phyloP scores from a whole-genome alignment of 2,113 vertebrate species.

The Edolisoma coerulescens region DNA sequence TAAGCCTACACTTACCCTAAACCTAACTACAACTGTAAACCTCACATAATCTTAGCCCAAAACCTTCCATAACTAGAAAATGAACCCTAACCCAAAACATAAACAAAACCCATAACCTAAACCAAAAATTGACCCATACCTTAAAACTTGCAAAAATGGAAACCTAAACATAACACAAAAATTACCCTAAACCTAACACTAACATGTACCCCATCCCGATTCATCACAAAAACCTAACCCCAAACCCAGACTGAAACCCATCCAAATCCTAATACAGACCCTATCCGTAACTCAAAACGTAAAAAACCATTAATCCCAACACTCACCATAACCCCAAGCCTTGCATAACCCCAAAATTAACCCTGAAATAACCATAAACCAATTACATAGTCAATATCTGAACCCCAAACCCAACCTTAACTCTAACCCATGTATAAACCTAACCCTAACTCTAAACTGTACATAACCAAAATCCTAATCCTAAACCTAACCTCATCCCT shows the following conservation, averaged over 20 bases:
- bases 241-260: background rate
- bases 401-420: background rate
- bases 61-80: background rate
- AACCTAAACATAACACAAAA: background rate
- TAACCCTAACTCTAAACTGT: too few species aligned
- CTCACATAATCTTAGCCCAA: background rate
- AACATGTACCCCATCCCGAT: background rate
- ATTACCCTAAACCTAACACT: too few species aligned
- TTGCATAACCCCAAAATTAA: background rate
- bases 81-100: background rate
- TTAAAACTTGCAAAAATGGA: background rate
- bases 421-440: background rate
- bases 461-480: too few species aligned
- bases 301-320: background rate
- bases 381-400: background rate
- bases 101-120: background rate
- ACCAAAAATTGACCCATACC: background rate
- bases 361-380: background rate
- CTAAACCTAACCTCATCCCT: background rate
- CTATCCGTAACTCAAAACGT: rapidly evolving
- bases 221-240: background rate
- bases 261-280: background rate
- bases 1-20: background rate
- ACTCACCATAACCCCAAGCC: background rate
- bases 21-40: background rate